Evolutionary conservation across 2,797 vertebrate genomes (phyloP).

Genomic region (Orestias chungarensis): DNA sequence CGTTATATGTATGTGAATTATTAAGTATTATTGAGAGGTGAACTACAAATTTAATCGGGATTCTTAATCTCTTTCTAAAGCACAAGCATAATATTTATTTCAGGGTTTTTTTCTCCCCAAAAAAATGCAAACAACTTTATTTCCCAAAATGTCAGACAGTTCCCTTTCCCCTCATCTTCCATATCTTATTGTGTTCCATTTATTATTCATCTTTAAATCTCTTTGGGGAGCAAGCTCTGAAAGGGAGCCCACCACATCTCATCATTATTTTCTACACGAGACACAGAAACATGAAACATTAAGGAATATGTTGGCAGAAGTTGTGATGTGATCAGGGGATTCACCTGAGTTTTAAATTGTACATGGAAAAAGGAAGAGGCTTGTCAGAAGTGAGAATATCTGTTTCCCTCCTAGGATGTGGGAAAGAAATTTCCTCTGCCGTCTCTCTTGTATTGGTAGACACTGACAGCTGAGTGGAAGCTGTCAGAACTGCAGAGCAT

Average conservation of each 20-base stretch:
- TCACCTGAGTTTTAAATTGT: conserved; percentile 56
- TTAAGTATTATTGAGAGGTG: neutral
- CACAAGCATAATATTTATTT: neutral
- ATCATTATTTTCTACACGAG: conserved; percentile 57
- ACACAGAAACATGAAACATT: conserved; percentile 56
- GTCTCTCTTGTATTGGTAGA: conserved; percentile 59
- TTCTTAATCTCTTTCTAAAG: neutral
- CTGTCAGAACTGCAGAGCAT: conserved; percentile 40
- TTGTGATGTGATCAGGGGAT: conserved; percentile 60
- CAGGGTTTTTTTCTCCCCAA: neutral
- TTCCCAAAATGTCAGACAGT: conserved; percentile 22
- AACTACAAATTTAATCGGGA: neutral
- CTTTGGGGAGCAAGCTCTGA: conserved; percentile 49
- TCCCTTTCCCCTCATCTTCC: neutral
- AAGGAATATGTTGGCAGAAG: conserved; percentile 55
- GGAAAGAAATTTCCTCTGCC: conserved; percentile 55
- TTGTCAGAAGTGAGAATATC: conserved; percentile 66
- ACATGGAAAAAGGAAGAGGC: conserved; percentile 61
- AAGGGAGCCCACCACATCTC: conserved; percentile 56
- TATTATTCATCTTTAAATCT: conserved; percentile 65
- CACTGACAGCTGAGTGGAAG: conserved; percentile 60
- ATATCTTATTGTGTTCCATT: conserved; percentile 32
- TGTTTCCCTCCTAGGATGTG: conserved; percentile 47
- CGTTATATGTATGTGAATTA: too few species aligned
- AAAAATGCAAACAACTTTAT: conserved; percentile 11